Evolutionary conservation across 2,888 invertebrate genomes (phyloP), one percentile per base, ranked within the genome.

Genomic region (Bedellia somnulentella): DNA sequence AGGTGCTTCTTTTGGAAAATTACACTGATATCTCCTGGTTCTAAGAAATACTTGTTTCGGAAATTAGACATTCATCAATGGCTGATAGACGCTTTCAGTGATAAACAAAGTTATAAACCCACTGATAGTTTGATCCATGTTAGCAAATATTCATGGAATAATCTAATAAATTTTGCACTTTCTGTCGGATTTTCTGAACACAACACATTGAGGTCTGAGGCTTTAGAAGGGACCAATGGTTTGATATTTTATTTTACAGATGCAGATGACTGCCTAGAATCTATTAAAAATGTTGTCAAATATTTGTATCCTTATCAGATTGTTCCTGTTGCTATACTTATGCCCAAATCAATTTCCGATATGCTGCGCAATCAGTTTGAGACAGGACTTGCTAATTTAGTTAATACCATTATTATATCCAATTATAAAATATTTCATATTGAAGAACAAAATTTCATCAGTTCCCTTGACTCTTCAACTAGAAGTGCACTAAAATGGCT

Each of bases 1-100:
- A 59, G 64, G 52, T 58, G 59, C 44, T 53, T 66, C 50, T 51
- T 73, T 51, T 86, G 85, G 85, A 86, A 86, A 58, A 50, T 83
- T 17, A 71, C 80, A 4, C 49, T 85, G 29, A 79, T 82, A 5
- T 66, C 81, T 32, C 81, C 83, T 2, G 66, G 77, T 37, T 41
- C 62, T 27, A 49, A 50, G 13, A 67, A 77, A 45, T 70, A 71
- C 52, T 39, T 71, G 10, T 45, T 61, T 34, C 57, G 50, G 34
- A 64, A 67, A 35, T 56, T 78, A 41, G 56, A 78, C 36, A 45
- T 79, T 29, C 62, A 71, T 35, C 70, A 70, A 38, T 67, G 79
- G 57, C 42, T 81, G 31, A 41, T 59, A 26, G 55, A 67, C 37
- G 71, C 67, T 17, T 67, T 81, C 34, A 56, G 63, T 37, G 73